Percentiles rank a stretch among this genome's conserved stretches.
These are phyloP conservation scores for Catocala fraxini DNA, from an alignment of 2,888 invertebrate genomes.

Conservation along the genomic window DNA sequence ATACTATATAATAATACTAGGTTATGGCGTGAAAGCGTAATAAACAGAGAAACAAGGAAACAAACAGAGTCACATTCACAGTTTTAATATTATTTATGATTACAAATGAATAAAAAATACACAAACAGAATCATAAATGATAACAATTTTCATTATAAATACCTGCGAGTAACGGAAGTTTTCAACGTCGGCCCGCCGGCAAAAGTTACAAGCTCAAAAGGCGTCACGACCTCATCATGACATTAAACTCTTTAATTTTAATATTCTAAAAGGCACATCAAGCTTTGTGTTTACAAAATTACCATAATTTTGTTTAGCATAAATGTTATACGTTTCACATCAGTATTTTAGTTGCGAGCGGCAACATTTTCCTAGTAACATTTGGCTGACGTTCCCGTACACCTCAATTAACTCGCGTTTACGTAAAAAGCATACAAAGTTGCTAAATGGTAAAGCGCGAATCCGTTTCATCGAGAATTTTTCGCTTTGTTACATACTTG, in stretches of 20 bases:
- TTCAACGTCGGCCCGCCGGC: too few species aligned
- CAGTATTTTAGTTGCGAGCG: conserved; percentile 1
- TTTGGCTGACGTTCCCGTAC: conserved; percentile 1
- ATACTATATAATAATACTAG: too few species aligned
- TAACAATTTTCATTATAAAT: neutral
- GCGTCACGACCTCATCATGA: conserved; percentile 1
- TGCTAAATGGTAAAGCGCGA: neutral
- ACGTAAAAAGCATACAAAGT: conserved; percentile 6
- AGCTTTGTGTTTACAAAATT: conserved; percentile 7
- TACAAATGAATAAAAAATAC: too few species aligned
- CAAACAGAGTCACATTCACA: too few species aligned
- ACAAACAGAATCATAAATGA: too few species aligned
- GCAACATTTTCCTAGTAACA: neutral
- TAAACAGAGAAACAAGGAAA: too few species aligned
- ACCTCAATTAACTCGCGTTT: conserved; percentile 8
- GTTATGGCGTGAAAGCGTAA: too few species aligned
- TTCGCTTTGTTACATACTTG: too few species aligned
- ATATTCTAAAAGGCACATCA: conserved; percentile 12
- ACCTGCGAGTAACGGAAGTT: neutral
- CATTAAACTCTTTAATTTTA: conserved; percentile 13
- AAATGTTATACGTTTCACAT: neutral
- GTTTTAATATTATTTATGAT: too few species aligned
- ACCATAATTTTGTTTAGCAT: conserved; percentile 8
- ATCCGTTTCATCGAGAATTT: too few species aligned
- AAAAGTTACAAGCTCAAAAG: neutral